These are phyloP conservation scores for Abramis brama DNA, from an alignment of 2,113 vertebrate genomes.

Conservation along the genomic window DNA sequence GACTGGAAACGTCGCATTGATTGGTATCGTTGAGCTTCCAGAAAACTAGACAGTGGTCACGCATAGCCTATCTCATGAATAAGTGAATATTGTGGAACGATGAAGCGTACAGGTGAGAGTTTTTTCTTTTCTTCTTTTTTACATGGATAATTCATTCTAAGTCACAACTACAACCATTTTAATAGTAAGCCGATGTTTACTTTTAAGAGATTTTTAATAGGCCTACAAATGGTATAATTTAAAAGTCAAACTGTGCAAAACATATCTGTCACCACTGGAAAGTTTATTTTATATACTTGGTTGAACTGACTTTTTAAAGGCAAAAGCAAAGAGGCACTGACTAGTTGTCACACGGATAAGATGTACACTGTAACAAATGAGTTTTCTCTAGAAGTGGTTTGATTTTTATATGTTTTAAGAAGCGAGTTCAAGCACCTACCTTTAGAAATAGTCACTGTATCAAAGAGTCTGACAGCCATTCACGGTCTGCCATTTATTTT, in stretches of 20 bases:
- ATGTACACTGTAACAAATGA: neutral
- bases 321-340: neutral
- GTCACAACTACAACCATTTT: conserved; percentile 2
- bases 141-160: neutral
- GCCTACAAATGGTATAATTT: neutral
- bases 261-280: neutral
- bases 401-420: neutral
- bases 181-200: neutral
- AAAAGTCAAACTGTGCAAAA: neutral
- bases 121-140: neutral
- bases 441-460: neutral
- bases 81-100: neutral
- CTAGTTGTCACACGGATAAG: neutral
- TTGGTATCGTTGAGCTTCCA: neutral
- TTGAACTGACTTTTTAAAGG: neutral
- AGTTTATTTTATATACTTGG: neutral
- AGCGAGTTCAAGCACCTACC: neutral
- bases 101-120: neutral
- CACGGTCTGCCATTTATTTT: neutral
- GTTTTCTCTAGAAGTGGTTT: neutral
- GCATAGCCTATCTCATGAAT: neutral
- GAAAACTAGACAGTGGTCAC: neutral
- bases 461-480: neutral
- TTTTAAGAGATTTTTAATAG: neutral
- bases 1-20: neutral